These are phyloP conservation scores for Drosophila birchii DNA, from an alignment of 2,888 invertebrate genomes.

Conservation along the genomic window DNA sequence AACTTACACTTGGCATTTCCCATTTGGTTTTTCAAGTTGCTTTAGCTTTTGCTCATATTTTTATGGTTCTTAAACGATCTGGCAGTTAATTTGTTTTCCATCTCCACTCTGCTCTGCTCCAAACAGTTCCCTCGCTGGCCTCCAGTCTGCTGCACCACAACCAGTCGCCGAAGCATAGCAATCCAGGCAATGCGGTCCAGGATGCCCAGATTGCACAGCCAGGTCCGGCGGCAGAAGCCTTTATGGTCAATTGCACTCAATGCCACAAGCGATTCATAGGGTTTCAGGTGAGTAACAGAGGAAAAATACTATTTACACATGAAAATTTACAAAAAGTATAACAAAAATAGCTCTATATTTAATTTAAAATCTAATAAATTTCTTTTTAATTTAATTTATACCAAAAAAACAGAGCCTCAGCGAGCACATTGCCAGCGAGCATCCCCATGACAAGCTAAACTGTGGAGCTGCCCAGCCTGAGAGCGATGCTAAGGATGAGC, in stretches of 20 bases:
- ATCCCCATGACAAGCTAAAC: slow-evolving; percentile 83
- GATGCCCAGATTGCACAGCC: slow-evolving; percentile 71
- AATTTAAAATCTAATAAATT: background rate
- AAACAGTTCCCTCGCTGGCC: slow-evolving; percentile 84
- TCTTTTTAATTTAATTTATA: background rate
- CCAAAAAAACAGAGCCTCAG: slow-evolving; percentile 81
- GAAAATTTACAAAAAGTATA: background rate
- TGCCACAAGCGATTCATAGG: slow-evolving; percentile 85
- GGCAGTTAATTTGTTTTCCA: slow-evolving; percentile 79
- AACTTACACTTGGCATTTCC: slow-evolving; percentile 10
- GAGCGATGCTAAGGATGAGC: slow-evolving; percentile 71
- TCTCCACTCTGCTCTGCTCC: slow-evolving; percentile 42
- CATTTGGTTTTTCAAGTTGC: slow-evolving; percentile 64
- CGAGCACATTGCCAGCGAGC: slow-evolving; percentile 85
- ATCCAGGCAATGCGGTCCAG: slow-evolving; percentile 66
- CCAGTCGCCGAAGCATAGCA: slow-evolving; percentile 78
- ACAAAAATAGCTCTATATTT: background rate
- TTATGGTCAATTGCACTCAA: slow-evolving; percentile 85
- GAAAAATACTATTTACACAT: background rate
- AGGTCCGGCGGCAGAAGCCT: slow-evolving; percentile 78
- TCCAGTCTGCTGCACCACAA: slow-evolving; percentile 83
- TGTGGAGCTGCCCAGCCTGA: slow-evolving; percentile 67
- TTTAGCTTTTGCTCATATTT: slow-evolving; percentile 25
- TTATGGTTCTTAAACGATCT: slow-evolving; percentile 59
- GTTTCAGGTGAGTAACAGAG: slow-evolving; percentile 78